Conservation (phyloP, 2,888 invertebrate species). For the Caenorhabditis zanzibari region DNA sequence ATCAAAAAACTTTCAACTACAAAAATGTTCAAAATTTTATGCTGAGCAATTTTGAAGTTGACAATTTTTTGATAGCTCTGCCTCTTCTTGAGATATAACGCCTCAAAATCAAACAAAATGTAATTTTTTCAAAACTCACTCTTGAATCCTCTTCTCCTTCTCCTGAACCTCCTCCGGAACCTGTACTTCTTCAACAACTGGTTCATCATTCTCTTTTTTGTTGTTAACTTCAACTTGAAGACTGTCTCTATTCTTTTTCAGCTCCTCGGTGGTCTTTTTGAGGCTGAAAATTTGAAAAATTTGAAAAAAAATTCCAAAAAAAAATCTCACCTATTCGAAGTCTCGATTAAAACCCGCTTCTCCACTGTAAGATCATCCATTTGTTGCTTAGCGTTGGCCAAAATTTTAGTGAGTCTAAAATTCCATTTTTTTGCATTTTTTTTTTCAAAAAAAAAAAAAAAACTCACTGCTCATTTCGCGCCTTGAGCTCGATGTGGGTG, state of each 20-base stretch:
- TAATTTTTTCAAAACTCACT: background rate
- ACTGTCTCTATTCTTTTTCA: background rate
- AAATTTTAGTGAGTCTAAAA: background rate
- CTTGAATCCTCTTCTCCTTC: background rate
- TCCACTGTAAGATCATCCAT: background rate
- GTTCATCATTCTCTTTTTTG: background rate
- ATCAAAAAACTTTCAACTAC: too few relatives aligned
- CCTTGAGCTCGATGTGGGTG: background rate
- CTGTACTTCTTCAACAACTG: background rate
- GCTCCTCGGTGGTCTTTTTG: background rate
- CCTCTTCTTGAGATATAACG: too few relatives aligned
- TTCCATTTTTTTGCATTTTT: too few relatives aligned
- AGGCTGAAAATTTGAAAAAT: background rate
- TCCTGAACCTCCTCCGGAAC: background rate
- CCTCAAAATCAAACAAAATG: too few relatives aligned
- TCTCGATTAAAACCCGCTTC: background rate
- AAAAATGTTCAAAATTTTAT: too few relatives aligned
- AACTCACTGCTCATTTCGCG: background rate
- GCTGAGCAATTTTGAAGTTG: too few relatives aligned
- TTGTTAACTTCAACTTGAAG: background rate
- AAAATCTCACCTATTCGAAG: background rate
- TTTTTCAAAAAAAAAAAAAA: background rate
- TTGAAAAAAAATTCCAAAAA: background rate
- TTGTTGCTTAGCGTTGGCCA: background rate
- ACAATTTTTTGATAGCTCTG: too few relatives aligned